Conservation (phyloP, 2,888 invertebrate species). For the Caenorhabditis becei region DNA sequence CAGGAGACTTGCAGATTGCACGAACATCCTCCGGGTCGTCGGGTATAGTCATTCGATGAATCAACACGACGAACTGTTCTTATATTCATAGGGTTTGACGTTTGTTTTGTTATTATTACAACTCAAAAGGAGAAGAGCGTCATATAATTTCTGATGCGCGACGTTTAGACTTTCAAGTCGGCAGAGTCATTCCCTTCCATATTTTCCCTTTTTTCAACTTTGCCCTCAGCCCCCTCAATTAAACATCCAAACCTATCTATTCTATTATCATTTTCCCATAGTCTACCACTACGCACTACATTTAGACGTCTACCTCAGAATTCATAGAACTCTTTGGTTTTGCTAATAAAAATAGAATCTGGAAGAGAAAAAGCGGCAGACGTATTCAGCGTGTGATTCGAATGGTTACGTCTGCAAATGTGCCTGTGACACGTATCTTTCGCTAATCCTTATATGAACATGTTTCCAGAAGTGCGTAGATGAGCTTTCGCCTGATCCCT, state of each 20-base stretch:
- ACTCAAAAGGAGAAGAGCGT: constrained; percentile 19
- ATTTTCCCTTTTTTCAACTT: constrained; percentile 3
- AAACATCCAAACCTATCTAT: no score
- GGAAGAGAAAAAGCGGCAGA: constrained; percentile 8
- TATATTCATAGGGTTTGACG: constrained; percentile 43
- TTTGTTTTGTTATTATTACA: constrained; percentile 44
- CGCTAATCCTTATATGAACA: constrained; percentile 36
- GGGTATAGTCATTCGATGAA: constrained; percentile 21
- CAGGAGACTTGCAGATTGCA: background rate
- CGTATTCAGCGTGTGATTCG: constrained; percentile 14
- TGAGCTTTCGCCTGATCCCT: constrained; percentile 23
- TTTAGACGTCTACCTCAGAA: no score
- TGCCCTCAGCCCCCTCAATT: constrained; percentile 4
- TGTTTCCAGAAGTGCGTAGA: constrained; percentile 44
- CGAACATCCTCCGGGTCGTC: background rate
- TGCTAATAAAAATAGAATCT: background rate
- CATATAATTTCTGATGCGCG: constrained; percentile 53
- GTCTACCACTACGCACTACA: background rate
- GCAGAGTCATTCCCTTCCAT: background rate
- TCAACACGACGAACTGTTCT: constrained; percentile 48
- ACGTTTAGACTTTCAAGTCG: constrained; percentile 45
- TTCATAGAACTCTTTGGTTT: background rate
- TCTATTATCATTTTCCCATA: background rate
- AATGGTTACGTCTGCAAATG: constrained; percentile 40
- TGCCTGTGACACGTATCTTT: constrained; percentile 23